Conservation (phyloP, 1,140 invertebrate genomes). For the Zaprionus tsacasi region DNA sequence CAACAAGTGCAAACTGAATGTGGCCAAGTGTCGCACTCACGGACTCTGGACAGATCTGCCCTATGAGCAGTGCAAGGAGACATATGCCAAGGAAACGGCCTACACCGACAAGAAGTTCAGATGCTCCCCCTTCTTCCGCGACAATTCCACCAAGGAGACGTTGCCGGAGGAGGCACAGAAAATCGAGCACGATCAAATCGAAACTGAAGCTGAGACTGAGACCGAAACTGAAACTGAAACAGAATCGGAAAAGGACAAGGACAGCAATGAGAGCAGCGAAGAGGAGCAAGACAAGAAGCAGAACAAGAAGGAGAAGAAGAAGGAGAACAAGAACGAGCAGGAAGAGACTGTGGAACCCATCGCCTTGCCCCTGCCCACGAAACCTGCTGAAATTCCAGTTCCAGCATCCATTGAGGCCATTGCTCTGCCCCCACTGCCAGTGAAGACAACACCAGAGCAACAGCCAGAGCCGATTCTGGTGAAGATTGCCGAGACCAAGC, state of each 20-base stretch:
- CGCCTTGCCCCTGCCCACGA: slow-evolving; percentile 6
- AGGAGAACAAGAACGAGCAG: not conserved
- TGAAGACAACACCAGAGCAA: slow-evolving; percentile 24
- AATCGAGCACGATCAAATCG: not conserved
- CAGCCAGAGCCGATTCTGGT: slow-evolving; percentile 30
- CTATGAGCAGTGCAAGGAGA: slow-evolving; percentile 65
- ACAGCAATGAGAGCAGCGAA: slow-evolving; percentile 60
- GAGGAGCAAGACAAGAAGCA: slow-evolving; percentile 39
- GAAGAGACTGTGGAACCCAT: slow-evolving; percentile 13
- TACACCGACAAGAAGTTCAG: slow-evolving; percentile 75
- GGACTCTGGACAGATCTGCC: slow-evolving; percentile 67
- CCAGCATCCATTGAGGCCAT: slow-evolving; percentile 41
- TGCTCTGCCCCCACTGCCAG: slow-evolving; percentile 57
- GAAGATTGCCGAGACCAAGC: slow-evolving; percentile 30
- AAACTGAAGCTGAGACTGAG: slow-evolving; percentile 4
- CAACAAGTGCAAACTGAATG: slow-evolving; percentile 74
- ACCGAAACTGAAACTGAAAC: not conserved
- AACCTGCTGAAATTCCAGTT: slow-evolving; percentile 25
- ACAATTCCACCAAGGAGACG: slow-evolving; percentile 28
- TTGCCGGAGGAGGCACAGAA: not conserved
- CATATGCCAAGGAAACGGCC: slow-evolving; percentile 68
- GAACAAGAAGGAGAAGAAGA: slow-evolving; percentile 31
- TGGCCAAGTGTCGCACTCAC: slow-evolving; percentile 79
- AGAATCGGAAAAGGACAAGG: slow-evolving; percentile 44
- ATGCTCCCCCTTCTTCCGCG: slow-evolving; percentile 64